Evolutionary conservation across 1,140 invertebrate species (phyloP).

Genomic region (Drosophila guanche): DNA sequence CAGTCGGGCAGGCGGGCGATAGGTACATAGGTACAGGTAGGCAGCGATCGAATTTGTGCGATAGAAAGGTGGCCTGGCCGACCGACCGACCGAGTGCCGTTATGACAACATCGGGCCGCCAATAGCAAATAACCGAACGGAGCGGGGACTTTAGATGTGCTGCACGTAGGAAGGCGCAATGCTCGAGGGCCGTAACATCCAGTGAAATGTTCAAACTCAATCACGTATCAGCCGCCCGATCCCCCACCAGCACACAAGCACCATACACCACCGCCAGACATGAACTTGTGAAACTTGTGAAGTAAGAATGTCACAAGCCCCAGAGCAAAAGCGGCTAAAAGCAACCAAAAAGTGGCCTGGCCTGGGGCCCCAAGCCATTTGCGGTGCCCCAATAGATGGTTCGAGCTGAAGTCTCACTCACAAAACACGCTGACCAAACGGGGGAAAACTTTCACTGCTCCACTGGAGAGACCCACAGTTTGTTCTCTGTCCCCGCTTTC

Average conservation of each 20-base stretch:
- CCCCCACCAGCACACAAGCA: too few species aligned
- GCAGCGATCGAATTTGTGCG: conserved; percentile 4
- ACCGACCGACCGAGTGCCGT: conserved; percentile 30
- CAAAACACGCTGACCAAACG: conserved; percentile 15
- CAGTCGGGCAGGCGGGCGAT: too few species aligned
- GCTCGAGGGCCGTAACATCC: conserved; percentile 23
- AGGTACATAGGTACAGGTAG: neutral
- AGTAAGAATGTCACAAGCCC: conserved; percentile 45
- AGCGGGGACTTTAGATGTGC: conserved; percentile 36
- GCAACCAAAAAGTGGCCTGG: conserved; percentile 5
- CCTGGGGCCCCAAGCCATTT: neutral
- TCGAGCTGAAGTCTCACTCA: conserved; percentile 8
- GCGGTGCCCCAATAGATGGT: neutral
- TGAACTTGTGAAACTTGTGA: conserved; percentile 57
- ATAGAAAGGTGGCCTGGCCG: conserved; percentile 46
- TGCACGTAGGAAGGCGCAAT: conserved; percentile 54
- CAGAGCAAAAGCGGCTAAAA: too few species aligned
- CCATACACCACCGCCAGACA: neutral
- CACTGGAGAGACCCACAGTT: conserved; percentile 16
- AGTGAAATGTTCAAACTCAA: conserved; percentile 50
- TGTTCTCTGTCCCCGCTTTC: conserved; percentile 15
- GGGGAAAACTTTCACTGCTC: conserved; percentile 42
- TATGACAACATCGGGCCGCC: conserved; percentile 54
- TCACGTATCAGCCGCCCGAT: conserved; percentile 18
- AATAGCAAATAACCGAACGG: conserved; percentile 11